Percentiles rank a stretch among this genome's conserved stretches.
phyloP scores from a whole-genome alignment of 2,888 invertebrate genomes.

The Gastrophysa polygoni region DNA sequence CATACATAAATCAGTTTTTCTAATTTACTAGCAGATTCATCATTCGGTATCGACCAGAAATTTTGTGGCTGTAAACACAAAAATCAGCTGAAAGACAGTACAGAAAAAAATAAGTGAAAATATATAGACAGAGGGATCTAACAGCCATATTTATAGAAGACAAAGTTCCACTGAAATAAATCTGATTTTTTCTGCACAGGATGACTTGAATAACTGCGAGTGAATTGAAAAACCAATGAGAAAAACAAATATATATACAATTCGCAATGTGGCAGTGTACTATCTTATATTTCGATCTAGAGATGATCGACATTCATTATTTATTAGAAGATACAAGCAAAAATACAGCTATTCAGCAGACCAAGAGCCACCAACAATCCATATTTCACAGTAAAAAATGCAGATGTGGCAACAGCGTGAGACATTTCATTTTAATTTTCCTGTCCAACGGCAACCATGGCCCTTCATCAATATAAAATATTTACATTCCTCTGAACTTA shows the following conservation, averaged over 20 bases:
- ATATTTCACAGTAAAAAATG: no score
- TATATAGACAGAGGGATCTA: no score
- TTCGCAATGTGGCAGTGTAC: conserved; percentile 52
- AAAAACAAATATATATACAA: conserved; percentile 45
- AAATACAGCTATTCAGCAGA: conserved; percentile 50
- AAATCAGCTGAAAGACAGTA: no score
- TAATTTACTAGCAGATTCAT: conserved; percentile 52
- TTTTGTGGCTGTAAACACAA: no score
- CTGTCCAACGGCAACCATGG: no score
- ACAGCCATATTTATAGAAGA: no score
- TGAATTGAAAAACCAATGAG: conserved; percentile 51
- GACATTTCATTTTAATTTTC: no score
- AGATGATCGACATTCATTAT: conserved; percentile 33
- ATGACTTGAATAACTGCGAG: conserved; percentile 47
- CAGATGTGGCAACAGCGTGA: no score
- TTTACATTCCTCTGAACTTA: no score
- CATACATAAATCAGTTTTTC: conserved; percentile 57
- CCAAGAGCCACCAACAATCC: not conserved
- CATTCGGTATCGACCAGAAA: conserved; percentile 1
- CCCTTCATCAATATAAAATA: no score
- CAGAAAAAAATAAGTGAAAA: not conserved
- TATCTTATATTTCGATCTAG: conserved; percentile 44
- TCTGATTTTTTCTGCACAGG: not conserved
- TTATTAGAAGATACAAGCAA: conserved; percentile 49
- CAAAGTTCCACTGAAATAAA: not conserved